Base-by-base conservation (phyloP, 2,113 vertebrate genomes). In the Misgurnus anguillicaudatus region DNA sequence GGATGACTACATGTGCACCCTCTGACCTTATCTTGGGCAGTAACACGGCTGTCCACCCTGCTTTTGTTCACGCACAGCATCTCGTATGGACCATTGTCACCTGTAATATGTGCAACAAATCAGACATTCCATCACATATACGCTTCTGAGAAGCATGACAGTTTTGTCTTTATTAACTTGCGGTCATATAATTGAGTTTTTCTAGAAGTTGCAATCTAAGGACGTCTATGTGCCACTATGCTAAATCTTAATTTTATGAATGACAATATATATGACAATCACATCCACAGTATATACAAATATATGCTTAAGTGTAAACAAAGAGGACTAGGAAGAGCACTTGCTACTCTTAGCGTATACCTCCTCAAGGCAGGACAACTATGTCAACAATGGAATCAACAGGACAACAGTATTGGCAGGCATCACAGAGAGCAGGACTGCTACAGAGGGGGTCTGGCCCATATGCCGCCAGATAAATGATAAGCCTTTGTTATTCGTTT, bases 381-480 rank as follows among this genome's bases (percentile, higher is more conserved):
- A 78, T 72, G 80, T 84, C 83, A 80, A 81, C 76, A 81, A 73
- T 63, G 39, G 60, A 78, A 75, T 79, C 69, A 57, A 66, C 65
- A 63, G 68, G 70, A 81, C 75, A 75, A 60, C 69, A 78, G 82
- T 78, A 64, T 68, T 62, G 70, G 77, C 78, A 84, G 80, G 53
- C 77, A 76, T 21, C 85, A 66, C 63, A 66, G 41, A 80, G 78
- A 65, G 84, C 76, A 51, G 82, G 66, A 61, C 38, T 74, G 42
- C 85, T 82, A 75, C 78, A 66, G 83, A 79, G 85, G 85, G 83
- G 83, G 85, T 82, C 84, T 81, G 76, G 75, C 75, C 82, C 83
- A 83, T 86, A 82, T 84, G 85, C 78, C 75, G 70, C 58, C 83
- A 81, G 78, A 80, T 84, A 83, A 86, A 86, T 82, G 82, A 84